Evolutionary conservation across 2,797 vertebrate genomes (phyloP), one percentile per base, ranked within the genome.

Genomic region (Bovichtus diacanthus): DNA sequence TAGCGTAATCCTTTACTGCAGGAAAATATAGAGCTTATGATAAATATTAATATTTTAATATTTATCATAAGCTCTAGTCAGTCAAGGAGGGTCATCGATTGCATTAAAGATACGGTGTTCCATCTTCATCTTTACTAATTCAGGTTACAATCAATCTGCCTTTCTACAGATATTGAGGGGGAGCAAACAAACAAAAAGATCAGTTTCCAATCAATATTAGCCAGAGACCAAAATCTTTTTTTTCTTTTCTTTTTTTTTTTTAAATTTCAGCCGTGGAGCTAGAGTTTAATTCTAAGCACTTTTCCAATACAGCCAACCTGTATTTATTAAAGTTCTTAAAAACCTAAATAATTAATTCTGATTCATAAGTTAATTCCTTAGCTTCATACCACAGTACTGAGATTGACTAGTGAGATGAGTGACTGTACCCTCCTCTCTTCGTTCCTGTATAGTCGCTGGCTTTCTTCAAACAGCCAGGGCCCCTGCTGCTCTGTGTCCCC

Each of bases 381-480:
- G 43, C 16, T 51, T 65, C 5, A 34, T 4, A 27, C n/a, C 16
- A 21, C 38, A 29, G 25, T 0, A 7, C 9, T 38, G n/a, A 56
- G 29, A 74, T 0, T 6, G 29, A 85, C 29, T 6, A 65, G 27
- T 58, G 15, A 62, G 39, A 66, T 61, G 29, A 64, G 25, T 29
- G 46, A 46, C 72, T 71, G 88, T 94, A 96, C 97, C 96, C 87
- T 93, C 47, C 86, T 94, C 83, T 95, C 96, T 44, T 96, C 94
- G 41, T 87, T 91, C 50, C 74, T 85, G 81, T 82, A 86, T 86
- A 89, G 80, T 47, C 80, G 92, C 13, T 92, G 91, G 80, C 93
- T 94, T 73, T 96, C 95, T 75, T 92, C 95, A 66, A 78, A 85
- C 69, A 93, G 89, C 90, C 94, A 84, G 72, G 92, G 62, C 70